phyloP scores from a whole-genome alignment of 2,888 invertebrate species.

The Leucania comma region DNA sequence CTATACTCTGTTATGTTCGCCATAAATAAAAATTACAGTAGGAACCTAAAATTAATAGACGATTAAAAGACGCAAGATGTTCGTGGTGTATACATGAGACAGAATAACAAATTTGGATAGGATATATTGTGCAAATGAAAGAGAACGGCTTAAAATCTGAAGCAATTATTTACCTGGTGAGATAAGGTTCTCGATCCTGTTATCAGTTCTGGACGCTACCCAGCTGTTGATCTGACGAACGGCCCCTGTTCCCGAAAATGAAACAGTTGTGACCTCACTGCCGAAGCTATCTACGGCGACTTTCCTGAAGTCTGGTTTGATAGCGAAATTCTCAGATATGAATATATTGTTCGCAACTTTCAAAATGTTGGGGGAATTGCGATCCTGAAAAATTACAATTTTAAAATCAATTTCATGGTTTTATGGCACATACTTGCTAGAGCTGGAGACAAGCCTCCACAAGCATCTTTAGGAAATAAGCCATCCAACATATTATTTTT shows the following conservation, averaged over 20 bases:
- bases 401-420: neutral
- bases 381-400: slow-evolving; percentile 74
- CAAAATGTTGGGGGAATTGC: slow-evolving; percentile 78
- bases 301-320: slow-evolving; percentile 76
- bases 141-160: too few relatives aligned
- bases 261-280: slow-evolving; percentile 90
- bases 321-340: slow-evolving; percentile 75
- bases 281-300: slow-evolving; percentile 84
- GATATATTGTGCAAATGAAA: too few relatives aligned
- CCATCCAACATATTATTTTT: neutral
- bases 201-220: slow-evolving; percentile 92
- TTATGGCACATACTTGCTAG: neutral
- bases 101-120: too few relatives aligned
- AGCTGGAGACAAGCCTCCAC: neutral
- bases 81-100: too few relatives aligned
- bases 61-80: too few relatives aligned
- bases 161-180: slow-evolving; percentile 84
- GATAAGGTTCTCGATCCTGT: slow-evolving; percentile 92
- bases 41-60: too few relatives aligned
- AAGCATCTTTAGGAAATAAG: neutral
- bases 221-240: slow-evolving; percentile 93
- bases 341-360: slow-evolving; percentile 83
- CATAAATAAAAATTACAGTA: too few relatives aligned
- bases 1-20: too few relatives aligned
- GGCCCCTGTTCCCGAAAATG: slow-evolving; percentile 89